A percentile compares a stretch with the other conserved stretches of the same genome.
These are phyloP conservation scores for Glyptemys insculpta DNA, from an alignment of 2,797 vertebrate genomes.

Conservation along the genomic window DNA sequence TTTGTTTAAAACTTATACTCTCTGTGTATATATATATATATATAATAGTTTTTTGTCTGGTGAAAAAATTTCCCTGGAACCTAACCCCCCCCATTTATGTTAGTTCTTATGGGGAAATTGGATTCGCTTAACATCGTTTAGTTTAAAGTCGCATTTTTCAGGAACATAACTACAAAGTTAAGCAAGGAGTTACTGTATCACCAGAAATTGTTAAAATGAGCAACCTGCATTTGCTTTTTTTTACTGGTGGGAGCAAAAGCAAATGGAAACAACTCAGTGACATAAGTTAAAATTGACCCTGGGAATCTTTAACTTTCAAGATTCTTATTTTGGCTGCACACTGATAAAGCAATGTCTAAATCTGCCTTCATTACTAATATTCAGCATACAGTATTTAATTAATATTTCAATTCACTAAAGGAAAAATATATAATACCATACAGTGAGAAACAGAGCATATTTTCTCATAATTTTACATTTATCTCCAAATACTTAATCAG, in stretches of 20 bases:
- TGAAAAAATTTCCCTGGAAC: too few relatives aligned
- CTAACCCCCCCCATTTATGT: too few relatives aligned
- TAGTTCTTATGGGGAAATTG: too few relatives aligned
- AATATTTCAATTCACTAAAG: background rate
- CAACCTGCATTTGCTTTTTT: background rate
- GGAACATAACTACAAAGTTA: too few relatives aligned
- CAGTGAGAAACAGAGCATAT: background rate
- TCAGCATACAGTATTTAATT: background rate
- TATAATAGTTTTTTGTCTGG: too few relatives aligned
- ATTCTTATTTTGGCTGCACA: background rate
- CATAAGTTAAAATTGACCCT: background rate
- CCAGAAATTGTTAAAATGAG: background rate
- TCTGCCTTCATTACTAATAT: background rate
- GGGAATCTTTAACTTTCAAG: background rate
- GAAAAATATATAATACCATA: background rate
- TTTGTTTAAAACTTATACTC: too few relatives aligned
- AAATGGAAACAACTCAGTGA: background rate
- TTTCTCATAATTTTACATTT: background rate
- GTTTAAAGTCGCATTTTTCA: too few relatives aligned
- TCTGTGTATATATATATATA: too few relatives aligned
- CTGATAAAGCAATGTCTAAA: background rate
- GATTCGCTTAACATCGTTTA: too few relatives aligned
- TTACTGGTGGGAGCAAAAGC: background rate
- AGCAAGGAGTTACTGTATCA: background rate
- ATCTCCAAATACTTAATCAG: background rate